Evolutionary conservation across 2,113 vertebrate species (phyloP).

Genomic region (Irena cyanogastra): DNA sequence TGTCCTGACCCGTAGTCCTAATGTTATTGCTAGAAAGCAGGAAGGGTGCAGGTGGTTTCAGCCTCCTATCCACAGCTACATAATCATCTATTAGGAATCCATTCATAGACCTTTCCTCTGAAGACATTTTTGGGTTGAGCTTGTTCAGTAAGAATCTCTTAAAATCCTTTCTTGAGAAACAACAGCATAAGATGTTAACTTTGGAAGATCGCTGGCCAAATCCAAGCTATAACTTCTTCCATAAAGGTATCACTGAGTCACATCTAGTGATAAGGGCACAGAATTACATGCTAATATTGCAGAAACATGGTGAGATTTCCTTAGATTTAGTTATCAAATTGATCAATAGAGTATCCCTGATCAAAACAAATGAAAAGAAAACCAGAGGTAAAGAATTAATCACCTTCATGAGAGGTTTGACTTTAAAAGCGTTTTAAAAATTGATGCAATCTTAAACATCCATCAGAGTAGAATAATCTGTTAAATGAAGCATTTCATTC

Average conservation of each 20-base stretch:
- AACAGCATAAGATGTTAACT: neutral
- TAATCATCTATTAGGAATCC: neutral
- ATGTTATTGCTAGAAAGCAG: neutral
- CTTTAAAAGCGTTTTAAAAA: neutral
- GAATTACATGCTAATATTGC: neutral
- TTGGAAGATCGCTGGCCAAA: neutral
- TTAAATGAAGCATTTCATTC: neutral
- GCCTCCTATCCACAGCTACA: neutral
- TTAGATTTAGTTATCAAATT: neutral
- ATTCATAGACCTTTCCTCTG: neutral
- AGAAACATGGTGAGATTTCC: neutral
- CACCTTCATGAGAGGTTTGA: neutral
- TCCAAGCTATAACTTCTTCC: neutral
- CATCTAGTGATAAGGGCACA: neutral
- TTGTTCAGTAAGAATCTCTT: neutral
- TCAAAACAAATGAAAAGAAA: neutral
- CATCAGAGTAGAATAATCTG: neutral
- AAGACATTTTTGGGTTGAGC: neutral
- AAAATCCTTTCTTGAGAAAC: neutral
- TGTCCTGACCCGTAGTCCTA: neutral
- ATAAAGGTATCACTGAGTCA: neutral
- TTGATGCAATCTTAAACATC: neutral
- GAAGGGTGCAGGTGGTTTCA: neutral
- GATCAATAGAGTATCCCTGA: neutral
- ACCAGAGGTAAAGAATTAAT: neutral